phyloP scores from a whole-genome alignment of 2,113 vertebrate species.

The Desmodus rotundus region DNA sequence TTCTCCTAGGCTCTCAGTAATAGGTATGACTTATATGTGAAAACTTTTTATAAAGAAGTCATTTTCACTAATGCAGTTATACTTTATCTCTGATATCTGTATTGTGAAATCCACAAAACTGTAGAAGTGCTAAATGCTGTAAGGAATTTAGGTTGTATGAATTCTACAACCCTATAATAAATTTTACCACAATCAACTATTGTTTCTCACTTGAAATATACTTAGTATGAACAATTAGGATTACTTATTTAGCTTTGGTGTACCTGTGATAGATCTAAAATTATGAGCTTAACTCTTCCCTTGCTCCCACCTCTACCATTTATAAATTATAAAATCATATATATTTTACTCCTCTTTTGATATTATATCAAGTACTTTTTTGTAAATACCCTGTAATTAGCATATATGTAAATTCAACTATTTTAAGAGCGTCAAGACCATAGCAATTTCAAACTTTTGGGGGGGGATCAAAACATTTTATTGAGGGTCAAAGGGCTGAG shows the following conservation, averaged over 20 bases:
- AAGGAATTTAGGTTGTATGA: constrained; percentile 79
- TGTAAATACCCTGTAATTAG: neutral
- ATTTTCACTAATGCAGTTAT: constrained; percentile 66
- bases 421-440: neutral
- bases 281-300: neutral
- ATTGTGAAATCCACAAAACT: constrained; percentile 66
- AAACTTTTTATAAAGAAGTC: constrained; percentile 75
- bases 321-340: neutral
- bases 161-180: constrained; percentile 82
- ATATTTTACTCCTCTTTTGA: constrained; percentile 2
- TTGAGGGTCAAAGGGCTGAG: too few species aligned
- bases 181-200: constrained; percentile 77
- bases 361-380: neutral
- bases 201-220: constrained; percentile 1
- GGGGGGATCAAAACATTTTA: too few species aligned
- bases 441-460: neutral
- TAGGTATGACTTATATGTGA: constrained; percentile 71
- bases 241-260: constrained; percentile 7
- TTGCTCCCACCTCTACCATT: neutral
- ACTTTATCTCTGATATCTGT: constrained; percentile 63
- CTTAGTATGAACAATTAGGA: neutral
- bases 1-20: constrained; percentile 73
- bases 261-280: neutral
- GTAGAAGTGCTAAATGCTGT: constrained; percentile 70
- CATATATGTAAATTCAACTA: neutral